Percentiles rank a stretch among this genome's conserved stretches.
phyloP scores from a whole-genome alignment of 1,140 invertebrate genomes.

The Yoshiicerus persimilis region DNA sequence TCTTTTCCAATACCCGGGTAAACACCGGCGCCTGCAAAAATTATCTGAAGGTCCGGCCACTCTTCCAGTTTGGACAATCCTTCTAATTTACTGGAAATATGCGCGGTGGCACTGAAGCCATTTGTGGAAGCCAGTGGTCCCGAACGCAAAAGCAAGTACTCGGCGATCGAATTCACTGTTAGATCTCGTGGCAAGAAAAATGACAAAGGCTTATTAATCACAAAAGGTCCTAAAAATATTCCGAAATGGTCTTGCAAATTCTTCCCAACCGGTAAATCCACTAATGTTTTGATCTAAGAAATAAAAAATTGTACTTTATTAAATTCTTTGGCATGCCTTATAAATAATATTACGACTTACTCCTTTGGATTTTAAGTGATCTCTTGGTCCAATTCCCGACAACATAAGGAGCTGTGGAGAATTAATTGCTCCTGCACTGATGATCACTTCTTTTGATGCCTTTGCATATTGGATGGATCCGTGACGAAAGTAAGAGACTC shows the following conservation, averaged over 20 bases:
- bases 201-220: not conserved
- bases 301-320: not conserved
- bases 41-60: conserved; percentile 34
- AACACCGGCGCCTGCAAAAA: conserved; percentile 12
- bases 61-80: not conserved
- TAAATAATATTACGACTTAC: conserved; percentile 25
- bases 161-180: not conserved
- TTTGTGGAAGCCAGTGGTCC: not conserved
- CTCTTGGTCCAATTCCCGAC: conserved; percentile 58
- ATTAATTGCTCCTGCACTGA: conserved; percentile 52
- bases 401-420: conserved; percentile 57
- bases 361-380: conserved; percentile 52
- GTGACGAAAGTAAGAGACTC: conserved; percentile 30
- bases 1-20: conserved; percentile 21
- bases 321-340: not conserved
- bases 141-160: not conserved
- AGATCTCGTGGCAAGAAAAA: conserved; percentile 32
- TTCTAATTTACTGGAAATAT: conserved; percentile 24
- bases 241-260: conserved; percentile 55
- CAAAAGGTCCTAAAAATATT: conserved; percentile 5
- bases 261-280: conserved; percentile 55
- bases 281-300: not conserved
- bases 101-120: not conserved
- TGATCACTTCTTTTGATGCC: conserved; percentile 52
- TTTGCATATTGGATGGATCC: conserved; percentile 18